Conservation (phyloP, 2,113 vertebrate species). For the Perca flavescens region DNA sequence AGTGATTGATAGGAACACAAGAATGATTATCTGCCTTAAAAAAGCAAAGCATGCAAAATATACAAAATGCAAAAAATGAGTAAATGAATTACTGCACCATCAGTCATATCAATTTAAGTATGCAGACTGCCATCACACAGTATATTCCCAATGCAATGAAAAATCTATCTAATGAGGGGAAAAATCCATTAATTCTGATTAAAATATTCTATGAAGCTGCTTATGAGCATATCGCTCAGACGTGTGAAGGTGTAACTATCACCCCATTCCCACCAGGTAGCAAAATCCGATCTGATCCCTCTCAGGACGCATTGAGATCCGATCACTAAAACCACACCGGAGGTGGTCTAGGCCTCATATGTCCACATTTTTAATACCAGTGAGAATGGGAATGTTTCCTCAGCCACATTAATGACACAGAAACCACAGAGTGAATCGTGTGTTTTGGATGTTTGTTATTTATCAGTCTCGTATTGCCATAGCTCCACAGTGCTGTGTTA, state of each 20-base stretch:
- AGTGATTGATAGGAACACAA: slow-evolving; percentile 58
- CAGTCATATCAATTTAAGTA: slow-evolving; percentile 49
- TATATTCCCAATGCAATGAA: slow-evolving; percentile 39
- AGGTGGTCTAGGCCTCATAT: no score
- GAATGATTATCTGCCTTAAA: slow-evolving; percentile 62
- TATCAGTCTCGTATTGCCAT: no score
- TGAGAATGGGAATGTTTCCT: no score
- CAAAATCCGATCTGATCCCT: no score
- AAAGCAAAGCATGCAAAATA: slow-evolving; percentile 36
- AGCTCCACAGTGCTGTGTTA: no score
- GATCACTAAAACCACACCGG: no score
- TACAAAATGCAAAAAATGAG: slow-evolving; percentile 14
- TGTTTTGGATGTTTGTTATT: no score
- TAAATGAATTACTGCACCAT: slow-evolving; percentile 53
- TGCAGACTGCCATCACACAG: slow-evolving; percentile 37
- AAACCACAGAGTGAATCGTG: no score
- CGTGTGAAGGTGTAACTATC: slow-evolving; percentile 35
- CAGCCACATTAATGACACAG: no score
- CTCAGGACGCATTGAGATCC: no score
- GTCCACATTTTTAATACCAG: no score
- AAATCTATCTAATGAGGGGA: slow-evolving; percentile 33
- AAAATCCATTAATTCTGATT: slow-evolving; percentile 46
- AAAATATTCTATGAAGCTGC: slow-evolving; percentile 48
- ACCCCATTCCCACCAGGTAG: no score
- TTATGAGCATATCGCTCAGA: slow-evolving; percentile 51